Conservation (phyloP, 2,113 vertebrate genomes). For the Picathartes gymnocephalus region DNA sequence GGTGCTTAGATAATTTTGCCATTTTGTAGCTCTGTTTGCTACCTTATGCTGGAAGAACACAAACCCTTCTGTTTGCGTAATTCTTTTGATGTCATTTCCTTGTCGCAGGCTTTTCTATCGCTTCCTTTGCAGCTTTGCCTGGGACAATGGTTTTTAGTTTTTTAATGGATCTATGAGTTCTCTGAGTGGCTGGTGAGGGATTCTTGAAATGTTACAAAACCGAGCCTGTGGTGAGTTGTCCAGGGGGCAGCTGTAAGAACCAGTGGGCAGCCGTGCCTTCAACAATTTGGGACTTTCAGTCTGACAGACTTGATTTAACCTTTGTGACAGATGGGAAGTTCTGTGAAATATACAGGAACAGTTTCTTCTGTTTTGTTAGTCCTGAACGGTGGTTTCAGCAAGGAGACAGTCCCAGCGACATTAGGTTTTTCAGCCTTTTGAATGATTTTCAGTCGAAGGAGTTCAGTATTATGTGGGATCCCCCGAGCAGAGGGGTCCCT, state of each 20-base stretch:
- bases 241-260: not conserved
- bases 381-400: not conserved
- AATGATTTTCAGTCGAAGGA: not conserved
- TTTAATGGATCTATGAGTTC: not conserved
- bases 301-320: not conserved
- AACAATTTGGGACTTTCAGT: not conserved
- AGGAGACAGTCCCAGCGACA: not conserved
- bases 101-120: not conserved
- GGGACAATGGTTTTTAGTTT: not conserved
- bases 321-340: not conserved
- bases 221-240: not conserved
- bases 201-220: not conserved
- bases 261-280: not conserved
- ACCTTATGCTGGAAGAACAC: not conserved
- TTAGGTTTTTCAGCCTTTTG: not conserved
- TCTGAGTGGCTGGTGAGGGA: not conserved
- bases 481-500: not conserved
- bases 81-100: not conserved
- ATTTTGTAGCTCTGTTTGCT: not conserved
- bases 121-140: not conserved
- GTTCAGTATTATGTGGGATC: accelerated
- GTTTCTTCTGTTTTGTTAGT: not conserved
- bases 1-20: not conserved
- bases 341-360: not conserved
- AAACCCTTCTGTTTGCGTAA: not conserved